A percentile compares a stretch with the other conserved stretches of the same genome.
These are phyloP conservation scores for Orthonevra nobilis DNA, from an alignment of 2,888 invertebrate species.

Conservation along the genomic window DNA sequence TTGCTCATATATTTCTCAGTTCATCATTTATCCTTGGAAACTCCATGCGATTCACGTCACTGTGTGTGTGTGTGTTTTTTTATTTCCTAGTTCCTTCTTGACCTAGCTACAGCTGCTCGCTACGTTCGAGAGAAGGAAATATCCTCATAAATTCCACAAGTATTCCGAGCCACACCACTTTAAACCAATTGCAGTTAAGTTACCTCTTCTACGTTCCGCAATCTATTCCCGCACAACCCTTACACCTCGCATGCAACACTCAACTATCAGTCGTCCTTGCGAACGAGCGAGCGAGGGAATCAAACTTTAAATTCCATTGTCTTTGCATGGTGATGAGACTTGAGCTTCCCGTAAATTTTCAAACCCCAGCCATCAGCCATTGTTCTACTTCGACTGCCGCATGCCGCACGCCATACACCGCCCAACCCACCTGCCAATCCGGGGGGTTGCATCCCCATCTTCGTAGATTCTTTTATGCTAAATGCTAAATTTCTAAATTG, in stretches of 20 bases:
- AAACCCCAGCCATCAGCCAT: background rate
- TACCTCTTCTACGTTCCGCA: conserved; percentile 33
- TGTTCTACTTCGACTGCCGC: conserved; percentile 26
- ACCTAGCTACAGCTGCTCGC: conserved; percentile 48
- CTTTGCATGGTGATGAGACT: conserved; percentile 62
- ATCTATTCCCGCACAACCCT: too few species aligned
- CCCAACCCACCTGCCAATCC: background rate
- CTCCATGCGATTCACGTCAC: background rate
- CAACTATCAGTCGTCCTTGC: conserved; percentile 45
- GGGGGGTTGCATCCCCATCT: background rate
- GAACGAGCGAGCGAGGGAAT: conserved; percentile 44
- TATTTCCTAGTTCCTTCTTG: conserved; percentile 36
- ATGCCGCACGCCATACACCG: background rate
- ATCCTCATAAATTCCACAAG: conserved; percentile 54
- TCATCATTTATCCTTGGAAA: conserved; percentile 15
- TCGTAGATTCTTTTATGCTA: conserved; percentile 50
- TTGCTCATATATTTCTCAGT: conserved; percentile 13
- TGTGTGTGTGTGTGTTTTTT: background rate
- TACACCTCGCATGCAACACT: background rate
- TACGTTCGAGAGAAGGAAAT: conserved; percentile 31
- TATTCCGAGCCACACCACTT: conserved; percentile 49
- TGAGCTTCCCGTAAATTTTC: conserved; percentile 53
- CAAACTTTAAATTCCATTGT: conserved; percentile 65
- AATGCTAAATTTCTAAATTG: conserved; percentile 64
- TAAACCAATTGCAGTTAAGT: conserved; percentile 50